phyloP scores from a whole-genome alignment of 2,797 vertebrate species.

The Pantherophis vulpinus region DNA sequence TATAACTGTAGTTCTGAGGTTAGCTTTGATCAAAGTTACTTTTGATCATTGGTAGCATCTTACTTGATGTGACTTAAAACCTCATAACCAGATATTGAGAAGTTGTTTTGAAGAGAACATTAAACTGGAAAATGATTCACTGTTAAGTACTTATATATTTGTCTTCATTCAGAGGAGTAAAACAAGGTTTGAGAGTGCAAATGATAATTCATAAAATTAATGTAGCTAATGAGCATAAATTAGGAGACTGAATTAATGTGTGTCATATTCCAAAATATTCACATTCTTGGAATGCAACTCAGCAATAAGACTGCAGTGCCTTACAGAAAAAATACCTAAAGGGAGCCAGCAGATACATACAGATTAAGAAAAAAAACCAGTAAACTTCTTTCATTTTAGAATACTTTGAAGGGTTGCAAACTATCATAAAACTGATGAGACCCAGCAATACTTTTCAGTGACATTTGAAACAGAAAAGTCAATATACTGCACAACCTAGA shows the following conservation, averaged over 20 bases:
- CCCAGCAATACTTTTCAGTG: neutral
- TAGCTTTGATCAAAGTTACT: neutral
- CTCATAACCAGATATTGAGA: neutral
- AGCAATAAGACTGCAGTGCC: neutral
- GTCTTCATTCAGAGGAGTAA: constrained; percentile 15
- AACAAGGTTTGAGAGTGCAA: neutral
- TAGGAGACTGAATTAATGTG: neutral
- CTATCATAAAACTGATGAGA: neutral
- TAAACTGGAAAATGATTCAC: neutral
- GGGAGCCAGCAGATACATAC: neutral
- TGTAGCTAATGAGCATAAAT: neutral
- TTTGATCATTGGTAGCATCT: neutral
- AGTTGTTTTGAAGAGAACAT: neutral
- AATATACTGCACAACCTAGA: neutral
- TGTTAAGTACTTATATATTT: fast-evolving
- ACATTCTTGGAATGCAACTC: neutral
- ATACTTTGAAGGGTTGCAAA: neutral
- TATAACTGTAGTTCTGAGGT: neutral
- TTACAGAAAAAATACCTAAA: neutral
- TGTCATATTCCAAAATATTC: neutral
- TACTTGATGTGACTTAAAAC: neutral
- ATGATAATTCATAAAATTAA: neutral
- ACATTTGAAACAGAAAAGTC: neutral
- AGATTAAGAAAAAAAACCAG: neutral
- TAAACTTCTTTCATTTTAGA: neutral